Conservation (phyloP, 2,888 invertebrate species). For the Tuberolachnus salignus region DNA sequence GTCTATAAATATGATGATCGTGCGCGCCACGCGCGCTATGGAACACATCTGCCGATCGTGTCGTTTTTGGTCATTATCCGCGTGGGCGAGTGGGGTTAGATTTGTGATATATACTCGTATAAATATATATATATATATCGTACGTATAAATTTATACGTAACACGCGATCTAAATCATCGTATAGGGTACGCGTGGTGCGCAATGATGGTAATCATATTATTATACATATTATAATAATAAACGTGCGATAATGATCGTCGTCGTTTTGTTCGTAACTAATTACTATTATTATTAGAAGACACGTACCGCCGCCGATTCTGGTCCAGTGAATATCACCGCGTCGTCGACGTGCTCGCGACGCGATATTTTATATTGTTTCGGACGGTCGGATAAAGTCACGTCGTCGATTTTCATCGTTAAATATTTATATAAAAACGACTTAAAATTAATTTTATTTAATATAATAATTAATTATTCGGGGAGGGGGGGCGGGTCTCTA, state of each 20-base stretch:
- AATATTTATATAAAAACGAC: no score
- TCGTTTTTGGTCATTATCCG: constrained; percentile 38
- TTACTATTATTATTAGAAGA: background rate
- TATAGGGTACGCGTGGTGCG: background rate
- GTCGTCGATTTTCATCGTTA: no score
- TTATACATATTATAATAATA: background rate
- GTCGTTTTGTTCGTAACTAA: background rate
- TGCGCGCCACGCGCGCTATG: constrained; percentile 8
- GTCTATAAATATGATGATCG: background rate
- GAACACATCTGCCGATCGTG: constrained; percentile 34
- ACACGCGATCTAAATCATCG: constrained; percentile 13
- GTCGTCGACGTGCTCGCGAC: background rate
- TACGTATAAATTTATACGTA: background rate
- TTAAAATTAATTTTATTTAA: no score
- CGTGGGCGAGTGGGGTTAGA: constrained; percentile 8
- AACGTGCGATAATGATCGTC: background rate
- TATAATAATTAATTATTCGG: no score
- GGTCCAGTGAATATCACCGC: no score
- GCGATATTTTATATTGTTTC: no score
- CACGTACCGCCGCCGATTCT: background rate
- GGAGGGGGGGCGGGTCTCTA: no score
- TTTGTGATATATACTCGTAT: no score
- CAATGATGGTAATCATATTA: background rate
- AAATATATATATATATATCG: background rate
- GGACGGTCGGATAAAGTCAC: background rate